Conservation (phyloP, 2,113 vertebrate species). For the Irena cyanogastra region DNA sequence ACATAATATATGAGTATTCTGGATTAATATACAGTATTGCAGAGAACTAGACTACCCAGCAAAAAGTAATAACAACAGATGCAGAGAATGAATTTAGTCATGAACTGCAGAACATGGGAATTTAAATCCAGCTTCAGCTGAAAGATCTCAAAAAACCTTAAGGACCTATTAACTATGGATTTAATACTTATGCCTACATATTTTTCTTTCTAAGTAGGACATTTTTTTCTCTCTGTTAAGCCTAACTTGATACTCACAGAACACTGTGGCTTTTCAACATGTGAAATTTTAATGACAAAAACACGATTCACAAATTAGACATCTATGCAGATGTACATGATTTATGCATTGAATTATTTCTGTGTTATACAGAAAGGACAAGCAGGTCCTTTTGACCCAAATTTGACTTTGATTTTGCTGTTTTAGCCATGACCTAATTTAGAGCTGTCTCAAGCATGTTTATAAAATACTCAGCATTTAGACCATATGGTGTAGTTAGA, state of each 20-base stretch:
- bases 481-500: slow-evolving; percentile 47
- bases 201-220: slow-evolving; percentile 27
- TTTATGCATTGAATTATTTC: slow-evolving; percentile 28
- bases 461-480: slow-evolving; percentile 30
- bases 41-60: background rate
- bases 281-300: slow-evolving; percentile 32
- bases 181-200: slow-evolving; percentile 1
- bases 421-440: slow-evolving; percentile 54
- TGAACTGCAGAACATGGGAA: background rate
- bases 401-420: slow-evolving; percentile 21
- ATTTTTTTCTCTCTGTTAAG: background rate
- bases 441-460: slow-evolving; percentile 15
- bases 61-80: slow-evolving; percentile 1
- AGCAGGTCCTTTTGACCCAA: background rate
- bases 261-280: background rate
- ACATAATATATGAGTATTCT: background rate
- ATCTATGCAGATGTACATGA: background rate
- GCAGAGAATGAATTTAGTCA: slow-evolving; percentile 5
- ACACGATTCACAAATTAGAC: background rate
- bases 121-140: slow-evolving; percentile 20
- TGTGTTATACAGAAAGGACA: background rate
- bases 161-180: slow-evolving; percentile 35
- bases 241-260: background rate
- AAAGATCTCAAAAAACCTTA: slow-evolving; percentile 23
- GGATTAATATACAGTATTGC: background rate